phyloP scores from a whole-genome alignment of 2,797 vertebrate species.

The Semaprochilodus insignis region DNA sequence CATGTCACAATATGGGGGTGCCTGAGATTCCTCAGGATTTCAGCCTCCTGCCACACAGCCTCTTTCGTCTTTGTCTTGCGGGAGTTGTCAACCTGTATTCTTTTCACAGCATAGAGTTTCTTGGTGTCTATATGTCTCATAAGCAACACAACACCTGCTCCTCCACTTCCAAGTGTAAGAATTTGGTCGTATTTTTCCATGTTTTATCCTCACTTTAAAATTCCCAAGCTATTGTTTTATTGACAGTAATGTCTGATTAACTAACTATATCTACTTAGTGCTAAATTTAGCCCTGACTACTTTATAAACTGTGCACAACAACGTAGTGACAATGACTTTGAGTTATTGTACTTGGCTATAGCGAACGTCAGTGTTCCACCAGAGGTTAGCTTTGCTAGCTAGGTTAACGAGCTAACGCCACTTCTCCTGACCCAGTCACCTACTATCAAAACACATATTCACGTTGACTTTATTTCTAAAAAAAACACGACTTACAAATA shows the following conservation, averaged over 20 bases:
- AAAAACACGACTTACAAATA: background rate
- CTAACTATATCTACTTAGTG: background rate
- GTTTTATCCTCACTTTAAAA: background rate
- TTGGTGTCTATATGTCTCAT: slow-evolving; percentile 74
- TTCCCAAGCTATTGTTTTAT: background rate
- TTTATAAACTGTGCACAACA: no score
- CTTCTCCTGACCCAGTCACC: background rate
- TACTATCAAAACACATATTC: background rate
- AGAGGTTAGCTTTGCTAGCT: no score
- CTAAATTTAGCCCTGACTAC: background rate
- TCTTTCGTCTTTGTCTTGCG: slow-evolving; percentile 65
- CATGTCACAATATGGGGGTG: slow-evolving; percentile 82
- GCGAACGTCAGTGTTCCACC: no score
- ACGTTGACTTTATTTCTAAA: background rate
- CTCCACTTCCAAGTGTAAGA: slow-evolving; percentile 77
- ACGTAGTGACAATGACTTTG: no score
- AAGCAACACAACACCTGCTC: slow-evolving; percentile 79
- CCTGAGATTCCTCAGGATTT: slow-evolving; percentile 76
- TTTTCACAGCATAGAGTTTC: slow-evolving; percentile 79
- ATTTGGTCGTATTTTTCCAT: slow-evolving; percentile 82
- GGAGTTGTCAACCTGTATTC: slow-evolving; percentile 70
- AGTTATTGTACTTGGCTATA: background rate
- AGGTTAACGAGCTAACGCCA: background rate
- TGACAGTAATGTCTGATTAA: background rate
- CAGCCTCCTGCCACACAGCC: slow-evolving; percentile 78